Evolutionary conservation across 2,888 invertebrate species (phyloP), one percentile per base, ranked within the genome.

Genomic region (Oeneis ivallda): DNA sequence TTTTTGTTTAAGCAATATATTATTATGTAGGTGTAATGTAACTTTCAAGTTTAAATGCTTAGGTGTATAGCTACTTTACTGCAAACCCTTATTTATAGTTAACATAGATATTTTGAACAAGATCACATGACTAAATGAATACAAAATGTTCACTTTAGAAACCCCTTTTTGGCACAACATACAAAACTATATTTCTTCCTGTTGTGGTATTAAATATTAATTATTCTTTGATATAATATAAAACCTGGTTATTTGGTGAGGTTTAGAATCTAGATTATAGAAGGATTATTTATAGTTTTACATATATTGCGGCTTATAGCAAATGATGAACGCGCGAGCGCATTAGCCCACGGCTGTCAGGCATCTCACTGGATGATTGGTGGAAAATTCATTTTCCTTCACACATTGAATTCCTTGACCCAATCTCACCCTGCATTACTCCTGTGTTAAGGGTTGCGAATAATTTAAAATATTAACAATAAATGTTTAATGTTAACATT

Each of bases 81-180:
- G 49, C 37, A 37, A 60, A 26, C 2, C 26, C 26, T 26, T 37
- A n/a, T 50, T 41, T 52, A 61, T 43, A 26, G 15, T 26, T 37
- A 11, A 52, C 52, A n/a, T 61, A 32, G 58, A n/a, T 45, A 34
- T 43, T 49, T 26, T 37, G 49, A 49, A 49, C 59, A 60, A 60
- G 34, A 60, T 60, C 59, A 60, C 49, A 49, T 49, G 19, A 37
- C 59, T 19, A 19, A 60, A 60, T 39, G 17, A 15, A 45, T 58
- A 58, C 47, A 60, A 15, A 39, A 47, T 15, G 37, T 15, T 60
- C n/a, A 13, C n/a, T 61, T 26, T 26, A 47, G 37, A 61, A 52
- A 47, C 45, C 26, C 49, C 13, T 26, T 54, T 62, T 62, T 62
- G 62, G 62, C 62, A 62, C 62, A n/a, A 54, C 19, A 26, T 62